phyloP scores from a whole-genome alignment of 2,797 vertebrate species.

The Pseudomugil tenellus region DNA sequence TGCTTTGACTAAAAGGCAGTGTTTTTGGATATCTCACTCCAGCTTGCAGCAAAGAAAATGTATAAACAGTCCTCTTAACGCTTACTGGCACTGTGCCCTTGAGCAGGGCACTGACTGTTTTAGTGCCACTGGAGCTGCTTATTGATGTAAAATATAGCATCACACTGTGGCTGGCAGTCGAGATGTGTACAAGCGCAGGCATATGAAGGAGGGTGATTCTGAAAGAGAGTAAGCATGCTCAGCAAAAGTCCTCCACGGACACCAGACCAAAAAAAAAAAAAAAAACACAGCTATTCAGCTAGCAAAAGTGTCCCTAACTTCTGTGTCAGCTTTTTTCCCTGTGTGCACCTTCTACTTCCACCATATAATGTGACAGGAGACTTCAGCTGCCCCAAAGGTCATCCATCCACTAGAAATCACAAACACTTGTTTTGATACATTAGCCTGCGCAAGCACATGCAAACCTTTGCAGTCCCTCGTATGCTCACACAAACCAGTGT shows the following conservation, averaged over 20 bases:
- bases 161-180: slow-evolving; percentile 51
- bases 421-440: slow-evolving; percentile 79
- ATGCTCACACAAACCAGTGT: slow-evolving; percentile 7
- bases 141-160: slow-evolving; percentile 47
- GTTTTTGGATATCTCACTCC: slow-evolving; percentile 41
- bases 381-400: slow-evolving; percentile 67
- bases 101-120: slow-evolving; percentile 48
- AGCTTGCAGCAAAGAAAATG: slow-evolving; percentile 49
- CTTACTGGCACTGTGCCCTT: slow-evolving; percentile 59
- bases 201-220: slow-evolving; percentile 43
- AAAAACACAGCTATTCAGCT: slow-evolving; percentile 36
- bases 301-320: slow-evolving; percentile 46
- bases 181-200: slow-evolving; percentile 35
- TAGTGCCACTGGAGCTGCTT: slow-evolving; percentile 38
- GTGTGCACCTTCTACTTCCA: slow-evolving; percentile 45
- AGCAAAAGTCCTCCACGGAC: slow-evolving; percentile 55
- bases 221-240: slow-evolving; percentile 49
- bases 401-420: slow-evolving; percentile 70
- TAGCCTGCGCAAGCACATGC: slow-evolving; percentile 51
- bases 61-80: slow-evolving; percentile 52
- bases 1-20: slow-evolving; percentile 40
- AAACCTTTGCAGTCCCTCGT: slow-evolving; percentile 29
- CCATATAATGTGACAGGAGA: slow-evolving; percentile 58
- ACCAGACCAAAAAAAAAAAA: slow-evolving; percentile 28
- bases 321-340: slow-evolving; percentile 53